Evolutionary conservation across 2,797 vertebrate genomes (phyloP), one percentile per base, ranked within the genome.

Genomic region (Oophaga sylvatica): DNA sequence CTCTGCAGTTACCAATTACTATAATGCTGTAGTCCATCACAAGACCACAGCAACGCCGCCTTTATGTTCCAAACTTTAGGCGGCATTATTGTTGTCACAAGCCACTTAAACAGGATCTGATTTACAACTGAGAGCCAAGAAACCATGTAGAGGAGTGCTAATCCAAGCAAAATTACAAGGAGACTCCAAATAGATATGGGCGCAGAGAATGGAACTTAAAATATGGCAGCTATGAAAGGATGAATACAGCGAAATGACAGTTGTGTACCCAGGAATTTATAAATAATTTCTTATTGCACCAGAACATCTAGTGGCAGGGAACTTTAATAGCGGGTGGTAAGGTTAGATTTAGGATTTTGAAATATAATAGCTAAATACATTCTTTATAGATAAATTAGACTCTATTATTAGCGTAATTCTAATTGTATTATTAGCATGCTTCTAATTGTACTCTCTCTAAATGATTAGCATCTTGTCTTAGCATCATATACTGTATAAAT

Each of bases 171-270:
- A 71, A 83, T 31, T 31, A 84, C 70, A 84, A 41, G 76, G 57
- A 63, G 31, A 75, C 70, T 84, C 62, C 82, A 75, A 59, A 84
- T 48, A 75, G 53, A 73, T 10, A 3, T 76, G 59, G 70, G 29
- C 26, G 57, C 48, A 65, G 63, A 85, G 41, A 78, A 85, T 35
- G 75, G 84, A 78, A 85, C 62, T 79, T 85, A 60, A 63, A 41
- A 65, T 86, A 68, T 15, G 31, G 8, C 17, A 79, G 59, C 62
- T 80, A 80, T 56, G 75, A 68, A 79, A 15, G 48, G 57, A 85
- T 71, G 5, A 45, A 83, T 31, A 68, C 13, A 56, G 63, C 26
- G 22, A 68, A 73, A 11, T 53, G 73, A 79, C 57, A 86, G 63
- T 29, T 71, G 77, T 68, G 76, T 16, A 67, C 41, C 31, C 15